Evolutionary conservation across 2,888 invertebrate genomes (phyloP).

Genomic region (Heliconius hortense): DNA sequence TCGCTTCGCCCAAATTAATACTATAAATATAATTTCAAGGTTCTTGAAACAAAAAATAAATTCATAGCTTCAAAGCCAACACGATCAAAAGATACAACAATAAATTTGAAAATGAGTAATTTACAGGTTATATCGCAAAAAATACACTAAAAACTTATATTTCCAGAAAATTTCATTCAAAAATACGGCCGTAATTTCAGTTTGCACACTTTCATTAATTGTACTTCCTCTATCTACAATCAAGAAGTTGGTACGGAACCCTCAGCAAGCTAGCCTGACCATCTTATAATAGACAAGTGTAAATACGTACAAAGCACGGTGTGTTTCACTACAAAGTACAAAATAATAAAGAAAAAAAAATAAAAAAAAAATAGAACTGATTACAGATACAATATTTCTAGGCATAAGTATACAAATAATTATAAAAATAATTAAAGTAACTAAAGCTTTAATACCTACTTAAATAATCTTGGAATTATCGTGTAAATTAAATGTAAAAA

Average conservation of each 20-base stretch:
- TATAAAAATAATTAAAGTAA: background rate
- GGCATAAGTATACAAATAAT: background rate
- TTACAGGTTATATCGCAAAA: too few relatives aligned
- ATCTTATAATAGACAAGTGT: background rate
- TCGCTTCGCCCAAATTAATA: background rate
- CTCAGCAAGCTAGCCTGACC: background rate
- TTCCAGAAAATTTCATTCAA: too few relatives aligned
- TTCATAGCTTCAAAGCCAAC: background rate
- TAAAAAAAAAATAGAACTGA: background rate
- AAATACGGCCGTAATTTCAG: too few relatives aligned
- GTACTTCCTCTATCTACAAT: background rate
- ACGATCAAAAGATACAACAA: background rate
- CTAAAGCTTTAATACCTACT: background rate
- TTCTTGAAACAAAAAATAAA: background rate
- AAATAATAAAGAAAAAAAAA: background rate
- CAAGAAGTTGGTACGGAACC: background rate
- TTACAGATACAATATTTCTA: background rate
- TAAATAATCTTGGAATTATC: background rate
- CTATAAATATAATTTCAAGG: background rate
- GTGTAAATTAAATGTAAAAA: too few relatives aligned
- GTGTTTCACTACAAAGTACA: background rate
- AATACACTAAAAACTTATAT: too few relatives aligned
- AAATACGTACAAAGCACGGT: slow-evolving; percentile 1
- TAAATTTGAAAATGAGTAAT: background rate
- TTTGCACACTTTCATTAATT: too few relatives aligned